A percentile compares a stretch with the other conserved stretches of the same genome.
Conservation (phyloP, 2,113 vertebrate genomes). For the Gymnarchus niloticus region DNA sequence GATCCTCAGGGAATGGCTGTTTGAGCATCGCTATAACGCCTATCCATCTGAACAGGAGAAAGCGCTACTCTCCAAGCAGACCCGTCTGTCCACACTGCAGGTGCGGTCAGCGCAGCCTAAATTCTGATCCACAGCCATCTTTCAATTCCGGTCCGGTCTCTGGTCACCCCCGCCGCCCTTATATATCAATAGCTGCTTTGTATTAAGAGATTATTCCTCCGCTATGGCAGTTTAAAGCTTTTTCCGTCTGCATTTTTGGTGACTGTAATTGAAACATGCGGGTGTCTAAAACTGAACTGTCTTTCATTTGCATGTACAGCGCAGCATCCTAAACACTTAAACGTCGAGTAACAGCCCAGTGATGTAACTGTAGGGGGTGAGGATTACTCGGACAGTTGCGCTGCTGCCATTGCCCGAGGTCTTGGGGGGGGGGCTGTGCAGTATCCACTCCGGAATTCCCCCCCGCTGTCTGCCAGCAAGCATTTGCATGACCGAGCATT, state of each 20-base stretch:
- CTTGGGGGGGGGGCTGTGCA: constrained; percentile 69
- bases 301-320: too few relatives aligned
- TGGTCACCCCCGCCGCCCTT: not conserved
- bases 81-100: constrained; percentile 94
- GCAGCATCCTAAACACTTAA: too few relatives aligned
- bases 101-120: constrained; percentile 52
- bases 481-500: constrained; percentile 55
- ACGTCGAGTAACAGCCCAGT: not conserved
- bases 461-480: constrained; percentile 73
- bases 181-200: not conserved
- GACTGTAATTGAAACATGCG: not conserved
- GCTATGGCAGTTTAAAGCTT: not conserved
- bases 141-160: not conserved
- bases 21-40: constrained; percentile 93
- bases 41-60: constrained; percentile 97
- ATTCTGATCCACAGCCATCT: not conserved
- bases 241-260: not conserved
- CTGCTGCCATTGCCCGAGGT: constrained; percentile 52
- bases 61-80: constrained; percentile 84
- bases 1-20: constrained; percentile 94
- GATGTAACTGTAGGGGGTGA: not conserved
- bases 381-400: not conserved
- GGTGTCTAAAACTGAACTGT: too few relatives aligned
- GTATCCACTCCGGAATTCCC: constrained; percentile 74
- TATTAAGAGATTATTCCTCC: not conserved